A percentile compares a stretch with the other conserved stretches of the same genome.
Conservation (phyloP, 2,797 vertebrate species). For the Pseudochromis fuscus region DNA sequence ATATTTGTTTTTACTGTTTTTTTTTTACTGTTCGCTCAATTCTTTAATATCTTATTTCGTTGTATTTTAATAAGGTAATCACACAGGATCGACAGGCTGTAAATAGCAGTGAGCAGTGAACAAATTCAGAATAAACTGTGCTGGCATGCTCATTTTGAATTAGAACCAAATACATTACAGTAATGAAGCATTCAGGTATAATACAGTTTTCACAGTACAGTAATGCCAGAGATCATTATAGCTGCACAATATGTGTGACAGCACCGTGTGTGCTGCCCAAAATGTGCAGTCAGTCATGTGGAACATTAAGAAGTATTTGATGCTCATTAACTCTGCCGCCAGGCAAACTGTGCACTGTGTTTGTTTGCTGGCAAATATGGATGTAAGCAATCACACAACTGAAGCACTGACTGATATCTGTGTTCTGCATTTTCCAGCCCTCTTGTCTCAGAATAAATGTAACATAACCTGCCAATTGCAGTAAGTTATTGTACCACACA, state of each 20-base stretch:
- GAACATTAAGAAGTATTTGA: conserved; percentile 62
- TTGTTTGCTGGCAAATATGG: conserved; percentile 45
- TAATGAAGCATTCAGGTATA: conserved; percentile 67
- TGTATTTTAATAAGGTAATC: conserved; percentile 1
- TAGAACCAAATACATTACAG: conserved; percentile 38
- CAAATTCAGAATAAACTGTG: conserved; percentile 38
- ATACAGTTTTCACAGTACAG: conserved; percentile 54
- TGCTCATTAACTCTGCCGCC: conserved; percentile 73
- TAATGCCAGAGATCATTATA: conserved; percentile 57
- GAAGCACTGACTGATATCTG: conserved; percentile 12
- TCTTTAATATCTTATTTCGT: background rate
- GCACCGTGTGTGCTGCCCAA: conserved; percentile 22
- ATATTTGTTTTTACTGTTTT: background rate
- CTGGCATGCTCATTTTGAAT: conserved; percentile 49
- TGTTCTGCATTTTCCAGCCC: conserved; percentile 22
- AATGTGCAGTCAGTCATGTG: conserved; percentile 54
- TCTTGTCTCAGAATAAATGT: conserved; percentile 40
- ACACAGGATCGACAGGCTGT: conserved; percentile 1
- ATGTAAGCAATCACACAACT: conserved; percentile 41
- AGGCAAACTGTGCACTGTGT: conserved; percentile 68
- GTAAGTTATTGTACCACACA: conserved; percentile 17
- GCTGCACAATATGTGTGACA: conserved; percentile 26
- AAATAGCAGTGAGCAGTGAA: conserved; percentile 19
- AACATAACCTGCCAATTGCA: conserved; percentile 45
- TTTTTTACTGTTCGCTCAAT: background rate